Conservation (phyloP, 2,797 vertebrate species). For the Phoxinus dragarum region DNA sequence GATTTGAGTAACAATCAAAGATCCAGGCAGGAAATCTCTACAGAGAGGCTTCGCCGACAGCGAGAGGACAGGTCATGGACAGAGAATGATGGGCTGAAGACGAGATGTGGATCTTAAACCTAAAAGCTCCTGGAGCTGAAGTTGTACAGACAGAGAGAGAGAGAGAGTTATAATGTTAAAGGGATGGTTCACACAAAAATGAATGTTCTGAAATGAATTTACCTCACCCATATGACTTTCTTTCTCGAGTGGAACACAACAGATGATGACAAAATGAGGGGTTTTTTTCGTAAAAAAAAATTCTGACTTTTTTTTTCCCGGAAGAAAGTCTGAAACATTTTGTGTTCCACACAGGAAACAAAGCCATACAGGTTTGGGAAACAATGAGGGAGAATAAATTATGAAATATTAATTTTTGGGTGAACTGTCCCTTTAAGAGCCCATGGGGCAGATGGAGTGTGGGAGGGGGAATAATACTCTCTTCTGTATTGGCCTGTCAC, state of each 20-base stretch:
- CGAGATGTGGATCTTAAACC: conserved; percentile 20
- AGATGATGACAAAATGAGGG: neutral
- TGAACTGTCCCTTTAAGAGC: neutral
- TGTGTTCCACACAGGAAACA: neutral
- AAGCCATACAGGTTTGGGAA: neutral
- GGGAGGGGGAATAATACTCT: conserved; percentile 14
- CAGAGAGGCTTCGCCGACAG: conserved; percentile 5
- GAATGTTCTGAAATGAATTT: neutral
- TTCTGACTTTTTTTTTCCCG: too few relatives aligned
- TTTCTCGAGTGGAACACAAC: neutral
- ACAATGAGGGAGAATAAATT: neutral
- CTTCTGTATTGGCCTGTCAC: conserved; percentile 69
- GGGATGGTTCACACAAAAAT: neutral
- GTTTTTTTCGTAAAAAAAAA: too few relatives aligned
- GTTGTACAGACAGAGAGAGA: neutral
- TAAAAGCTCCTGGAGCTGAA: conserved; percentile 7
- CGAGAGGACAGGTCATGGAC: neutral
- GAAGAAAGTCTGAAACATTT: too few relatives aligned
- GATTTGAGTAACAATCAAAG: conserved; percentile 23
- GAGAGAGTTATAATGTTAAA: conserved; percentile 7
- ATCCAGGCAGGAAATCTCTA: conserved; percentile 5
- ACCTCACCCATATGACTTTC: neutral
- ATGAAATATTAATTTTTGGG: neutral
- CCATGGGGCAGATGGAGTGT: neutral
- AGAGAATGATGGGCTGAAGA: conserved; percentile 13